Base-by-base conservation (phyloP, 1,140 invertebrate genomes). In the Chlorops oryzae region DNA sequence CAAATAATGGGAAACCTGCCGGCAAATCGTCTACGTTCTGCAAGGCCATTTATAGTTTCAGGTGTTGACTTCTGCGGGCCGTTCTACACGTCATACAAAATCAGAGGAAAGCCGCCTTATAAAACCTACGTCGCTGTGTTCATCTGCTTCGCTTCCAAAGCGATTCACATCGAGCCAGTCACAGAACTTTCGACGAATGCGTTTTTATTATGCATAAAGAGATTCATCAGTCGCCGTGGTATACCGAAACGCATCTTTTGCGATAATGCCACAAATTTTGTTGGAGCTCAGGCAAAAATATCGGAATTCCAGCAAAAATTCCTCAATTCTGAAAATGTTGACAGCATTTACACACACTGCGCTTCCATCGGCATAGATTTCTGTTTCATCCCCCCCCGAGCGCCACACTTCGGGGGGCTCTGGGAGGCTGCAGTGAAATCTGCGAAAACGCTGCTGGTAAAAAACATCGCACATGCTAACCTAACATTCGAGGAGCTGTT, bases 221-320 rank as follows among this genome's bases (percentile, higher is more conserved):
- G 62, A 13, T 71, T 74, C 38, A 43, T 71, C 12, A 38, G 58
- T 2, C 40, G 66, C 38, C 38, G 53, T 7, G 53, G 61, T 27
- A 18, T 55, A 18, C 57, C 50, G 6, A 22, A 51, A 22, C 20
- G 34, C 1, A 50, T 27, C 44, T 59, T 54, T 21, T 61, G 54
- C 22, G 72, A 73, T 42, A 67, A 62, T 52, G 61, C 59, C 12
- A 66, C 61, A 7, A 62, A 56, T 51, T 66, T 62, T 38, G 21
- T 52, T n/a, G 58, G 60, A 2, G 56, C 57, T 1, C 22, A 48
- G 3, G 54, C 50, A 9, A 51, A 63, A 47, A 20, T 60, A 12
- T 40, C 51, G n/a, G 17, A 48, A 2, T 13, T 56, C 3, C 25
- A 27, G 3, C 7, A 9, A 22, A 27, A 32, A n/a, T 50, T 41